Conservation (phyloP, 2,888 invertebrate species). For the Autographa pulchrina region DNA sequence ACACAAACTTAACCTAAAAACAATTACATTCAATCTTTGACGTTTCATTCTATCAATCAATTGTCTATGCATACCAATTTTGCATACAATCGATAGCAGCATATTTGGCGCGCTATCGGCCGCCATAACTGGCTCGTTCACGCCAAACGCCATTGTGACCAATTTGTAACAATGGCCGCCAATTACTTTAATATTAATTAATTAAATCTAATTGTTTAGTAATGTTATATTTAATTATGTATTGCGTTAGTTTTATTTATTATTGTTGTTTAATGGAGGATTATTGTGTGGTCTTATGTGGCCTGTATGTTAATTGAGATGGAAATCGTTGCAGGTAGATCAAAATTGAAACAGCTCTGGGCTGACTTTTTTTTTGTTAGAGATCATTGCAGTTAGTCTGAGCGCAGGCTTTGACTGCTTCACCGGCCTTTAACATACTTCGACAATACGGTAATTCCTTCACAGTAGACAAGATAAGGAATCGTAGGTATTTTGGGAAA, state of each 20-base stretch:
- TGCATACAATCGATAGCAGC: slow-evolving; percentile 76
- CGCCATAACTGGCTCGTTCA: slow-evolving; percentile 77
- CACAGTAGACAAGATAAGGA: no score
- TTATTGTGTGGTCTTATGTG: slow-evolving; percentile 3
- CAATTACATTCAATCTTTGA: slow-evolving; percentile 55
- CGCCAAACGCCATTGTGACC: slow-evolving; percentile 71
- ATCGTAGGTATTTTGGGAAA: no score
- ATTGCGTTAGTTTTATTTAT: slow-evolving; percentile 26
- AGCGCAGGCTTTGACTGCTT: no score
- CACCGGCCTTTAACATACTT: no score
- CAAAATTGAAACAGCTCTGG: no score
- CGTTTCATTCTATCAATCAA: slow-evolving; percentile 66
- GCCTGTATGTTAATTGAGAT: not conserved
- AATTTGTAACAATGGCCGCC: slow-evolving; percentile 75
- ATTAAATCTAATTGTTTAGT: slow-evolving; percentile 61
- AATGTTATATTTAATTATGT: slow-evolving; percentile 25
- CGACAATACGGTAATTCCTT: no score
- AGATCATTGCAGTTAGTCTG: no score
- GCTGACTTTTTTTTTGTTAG: no score
- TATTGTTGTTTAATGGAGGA: not conserved
- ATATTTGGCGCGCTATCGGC: slow-evolving; percentile 71
- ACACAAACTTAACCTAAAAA: not conserved
- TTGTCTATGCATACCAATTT: slow-evolving; percentile 64
- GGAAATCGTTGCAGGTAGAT: no score
- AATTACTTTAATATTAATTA: slow-evolving; percentile 75